These are phyloP conservation scores for Agrilus biguttatus DNA, from an alignment of 2,888 invertebrate genomes.

Conservation along the genomic window DNA sequence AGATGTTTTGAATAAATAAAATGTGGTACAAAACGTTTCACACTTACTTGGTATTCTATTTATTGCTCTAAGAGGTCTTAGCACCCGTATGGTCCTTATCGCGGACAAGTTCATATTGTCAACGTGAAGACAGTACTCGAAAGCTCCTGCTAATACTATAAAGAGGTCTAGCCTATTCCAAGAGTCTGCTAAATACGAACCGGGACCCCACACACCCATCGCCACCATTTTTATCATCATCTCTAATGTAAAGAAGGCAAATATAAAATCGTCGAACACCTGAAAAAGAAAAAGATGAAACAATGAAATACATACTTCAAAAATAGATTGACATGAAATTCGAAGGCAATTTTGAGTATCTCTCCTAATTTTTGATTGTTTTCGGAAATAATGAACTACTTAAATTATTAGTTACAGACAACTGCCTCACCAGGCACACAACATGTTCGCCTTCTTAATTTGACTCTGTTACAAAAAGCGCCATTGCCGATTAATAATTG, in stretches of 20 bases:
- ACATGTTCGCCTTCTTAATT: too few species aligned
- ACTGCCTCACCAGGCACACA: too few species aligned
- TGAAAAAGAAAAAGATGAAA: constrained; percentile 29
- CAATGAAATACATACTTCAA: not conserved
- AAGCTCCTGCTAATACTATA: constrained; percentile 87
- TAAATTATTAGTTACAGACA: too few species aligned
- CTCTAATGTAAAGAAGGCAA: constrained; percentile 94
- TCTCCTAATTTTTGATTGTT: too few species aligned
- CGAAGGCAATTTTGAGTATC: too few species aligned
- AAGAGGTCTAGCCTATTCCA: constrained; percentile 99
- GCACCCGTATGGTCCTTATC: constrained; percentile 92
- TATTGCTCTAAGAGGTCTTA: constrained; percentile 93
- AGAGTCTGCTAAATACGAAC: constrained; percentile 92
- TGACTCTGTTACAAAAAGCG: too few species aligned
- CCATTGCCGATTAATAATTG: too few species aligned
- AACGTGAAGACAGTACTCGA: constrained; percentile 86
- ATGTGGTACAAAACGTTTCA: not conserved
- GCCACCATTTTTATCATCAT: constrained; percentile 98
- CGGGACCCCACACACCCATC: constrained; percentile 89
- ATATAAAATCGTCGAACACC: constrained; percentile 97
- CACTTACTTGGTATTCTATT: constrained; percentile 99
- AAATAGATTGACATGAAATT: too few species aligned
- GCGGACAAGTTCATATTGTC: constrained; percentile 97
- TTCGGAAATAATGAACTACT: too few species aligned
- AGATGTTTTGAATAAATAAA: too few species aligned